Base-by-base conservation (phyloP, 2,797 vertebrate species). In the Schizopygopsis pylzovi region DNA sequence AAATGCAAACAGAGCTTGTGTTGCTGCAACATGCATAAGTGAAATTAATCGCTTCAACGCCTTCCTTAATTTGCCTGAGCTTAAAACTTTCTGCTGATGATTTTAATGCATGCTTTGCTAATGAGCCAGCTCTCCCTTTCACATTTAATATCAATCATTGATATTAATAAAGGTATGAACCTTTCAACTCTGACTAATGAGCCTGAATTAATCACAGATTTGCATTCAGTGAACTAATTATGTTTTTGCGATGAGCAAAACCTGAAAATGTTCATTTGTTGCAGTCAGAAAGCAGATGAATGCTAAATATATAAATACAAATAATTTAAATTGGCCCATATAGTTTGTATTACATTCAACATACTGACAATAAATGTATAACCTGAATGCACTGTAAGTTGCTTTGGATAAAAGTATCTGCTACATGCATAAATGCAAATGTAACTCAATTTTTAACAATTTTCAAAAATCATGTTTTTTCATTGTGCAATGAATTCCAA, bases 11-110 rank as follows among this genome's bases (percentile, higher is more conserved):
- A 10, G 20, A 59, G 20, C 18, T 52, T 45, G n/a, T 25, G 80
- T 43, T 82, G 80, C 33, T 2, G 25, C 47, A 71, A 54, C 49
- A 72, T 45, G 68, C 41, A 78, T 13, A 77, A 77, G 37, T n/a
- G 54, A 54, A 25, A 78, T 16, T 22, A 12, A 41, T 72, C 11
- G 20, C 13, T 3, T 33, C 47, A 45, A 72, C 16, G 5, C n/a
- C 68, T 54, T 54, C 28, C 6, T 52, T 33, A 1, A 67, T 39
- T n/a, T 41, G 47, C 65, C 68, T 39, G 9, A 81, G 18, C 37
- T 7, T 12, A 22, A 79, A 47, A 65, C 28, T 47, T 63, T 25
- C 77, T 61, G 2, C 8, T 33, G 16, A 13, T 11, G 7, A 43
- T 22, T 12, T 8, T 20, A 0, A 37, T 67, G 0, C 1, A 28